These are phyloP conservation scores for Danionella dracula DNA, from an alignment of 2,797 vertebrate genomes.

Conservation along the genomic window DNA sequence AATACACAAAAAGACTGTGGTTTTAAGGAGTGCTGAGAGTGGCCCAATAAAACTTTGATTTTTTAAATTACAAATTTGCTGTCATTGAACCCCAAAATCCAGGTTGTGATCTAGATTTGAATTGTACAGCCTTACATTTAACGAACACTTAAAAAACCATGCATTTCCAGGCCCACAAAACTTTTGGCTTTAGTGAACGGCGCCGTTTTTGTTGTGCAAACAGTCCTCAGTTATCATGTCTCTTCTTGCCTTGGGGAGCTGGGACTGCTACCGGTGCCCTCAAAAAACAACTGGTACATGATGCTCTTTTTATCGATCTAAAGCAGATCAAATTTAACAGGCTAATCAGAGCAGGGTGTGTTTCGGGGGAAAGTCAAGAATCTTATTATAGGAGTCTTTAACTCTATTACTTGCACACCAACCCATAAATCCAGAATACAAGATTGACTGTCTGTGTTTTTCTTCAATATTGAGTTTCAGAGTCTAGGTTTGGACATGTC, in stretches of 20 bases:
- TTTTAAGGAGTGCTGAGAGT: too few relatives aligned
- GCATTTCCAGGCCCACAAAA: too few relatives aligned
- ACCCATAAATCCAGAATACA: slow-evolving; percentile 19
- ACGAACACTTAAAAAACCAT: too few relatives aligned
- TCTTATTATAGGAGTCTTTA: not conserved
- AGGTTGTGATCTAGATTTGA: too few relatives aligned
- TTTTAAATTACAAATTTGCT: too few relatives aligned
- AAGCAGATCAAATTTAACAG: slow-evolving; percentile 29
- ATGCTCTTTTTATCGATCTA: slow-evolving; percentile 9
- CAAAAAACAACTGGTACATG: not conserved
- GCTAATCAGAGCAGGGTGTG: slow-evolving; percentile 4
- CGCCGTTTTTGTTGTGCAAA: too few relatives aligned
- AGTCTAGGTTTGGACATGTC: not conserved
- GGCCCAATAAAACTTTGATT: too few relatives aligned
- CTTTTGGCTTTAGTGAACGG: too few relatives aligned
- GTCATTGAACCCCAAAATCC: too few relatives aligned
- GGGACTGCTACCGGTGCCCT: not conserved
- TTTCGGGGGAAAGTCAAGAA: not conserved
- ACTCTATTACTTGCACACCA: slow-evolving; percentile 3
- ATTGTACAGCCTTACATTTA: too few relatives aligned
- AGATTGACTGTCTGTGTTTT: slow-evolving; percentile 10
- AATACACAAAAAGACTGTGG: too few relatives aligned
- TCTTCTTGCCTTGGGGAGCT: not conserved
- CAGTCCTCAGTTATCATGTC: not conserved
- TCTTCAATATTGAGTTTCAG: not conserved